Evolutionary conservation across 2,113 vertebrate species (phyloP).

Genomic region (Geococcyx californianus): DNA sequence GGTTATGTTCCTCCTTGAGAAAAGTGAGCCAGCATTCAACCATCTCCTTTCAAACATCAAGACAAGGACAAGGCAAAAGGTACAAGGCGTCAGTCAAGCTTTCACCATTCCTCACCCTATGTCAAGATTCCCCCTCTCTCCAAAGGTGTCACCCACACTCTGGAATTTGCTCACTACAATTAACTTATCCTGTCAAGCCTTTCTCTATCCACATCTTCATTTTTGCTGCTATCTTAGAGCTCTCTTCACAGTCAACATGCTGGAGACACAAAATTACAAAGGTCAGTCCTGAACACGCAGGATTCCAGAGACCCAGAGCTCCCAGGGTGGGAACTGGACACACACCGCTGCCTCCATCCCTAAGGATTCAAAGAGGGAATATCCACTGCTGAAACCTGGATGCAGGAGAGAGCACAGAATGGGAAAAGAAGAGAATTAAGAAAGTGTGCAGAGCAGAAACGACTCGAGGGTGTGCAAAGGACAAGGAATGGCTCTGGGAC

Average conservation of each 20-base stretch:
- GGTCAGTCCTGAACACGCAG: background rate
- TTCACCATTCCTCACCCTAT: background rate
- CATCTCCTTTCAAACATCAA: background rate
- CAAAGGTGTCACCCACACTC: background rate
- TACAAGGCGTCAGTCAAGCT: background rate
- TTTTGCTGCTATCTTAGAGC: background rate
- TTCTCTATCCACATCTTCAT: background rate
- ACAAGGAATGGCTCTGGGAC: fast-evolving
- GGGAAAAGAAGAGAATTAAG: fast-evolving
- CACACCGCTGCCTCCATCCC: background rate
- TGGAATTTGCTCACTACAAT: background rate
- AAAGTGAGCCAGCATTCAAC: fast-evolving
- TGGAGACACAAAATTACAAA: background rate
- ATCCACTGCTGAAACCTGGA: background rate
- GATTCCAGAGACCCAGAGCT: background rate
- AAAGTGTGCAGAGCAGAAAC: background rate
- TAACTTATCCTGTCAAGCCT: fast-evolving
- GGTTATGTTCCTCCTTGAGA: background rate
- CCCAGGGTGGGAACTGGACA: background rate
- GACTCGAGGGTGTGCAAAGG: fast-evolving
- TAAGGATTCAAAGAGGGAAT: fast-evolving
- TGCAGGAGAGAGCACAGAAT: too few species aligned
- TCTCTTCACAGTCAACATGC: background rate
- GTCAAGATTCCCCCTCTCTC: background rate
- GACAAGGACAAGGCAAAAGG: background rate